A percentile compares a stretch with the other conserved stretches of the same genome.
Evolutionary conservation across 2,888 invertebrate species (phyloP).

Genomic region (Sussaba pulchella): DNA sequence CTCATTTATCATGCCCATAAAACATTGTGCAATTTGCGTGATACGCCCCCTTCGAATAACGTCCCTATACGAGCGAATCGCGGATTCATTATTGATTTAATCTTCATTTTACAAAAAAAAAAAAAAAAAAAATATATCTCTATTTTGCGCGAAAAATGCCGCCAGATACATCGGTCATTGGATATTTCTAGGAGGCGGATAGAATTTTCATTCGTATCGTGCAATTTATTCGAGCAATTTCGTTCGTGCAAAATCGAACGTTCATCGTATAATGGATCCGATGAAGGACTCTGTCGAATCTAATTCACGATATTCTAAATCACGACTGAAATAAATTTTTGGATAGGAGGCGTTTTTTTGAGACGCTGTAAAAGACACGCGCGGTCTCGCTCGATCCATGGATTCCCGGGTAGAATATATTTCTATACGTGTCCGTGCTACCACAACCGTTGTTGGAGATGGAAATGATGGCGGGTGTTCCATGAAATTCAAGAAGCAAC

Average conservation of each 20-base stretch:
- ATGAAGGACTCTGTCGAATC: constrained; percentile 30
- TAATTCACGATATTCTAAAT: constrained; percentile 65
- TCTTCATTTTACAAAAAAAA: constrained; percentile 8
- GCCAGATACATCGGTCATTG: background rate
- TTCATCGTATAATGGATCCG: background rate
- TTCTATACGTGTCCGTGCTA: constrained; percentile 26
- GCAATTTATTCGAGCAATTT: constrained; percentile 39
- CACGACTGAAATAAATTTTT: constrained; percentile 62
- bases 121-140: too few relatives aligned
- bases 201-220: constrained; percentile 51
- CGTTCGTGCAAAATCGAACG: constrained; percentile 19
- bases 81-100: constrained; percentile 23
- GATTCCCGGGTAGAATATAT: constrained; percentile 20
- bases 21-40: constrained; percentile 56
- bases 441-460: constrained; percentile 45
- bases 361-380: constrained; percentile 10
- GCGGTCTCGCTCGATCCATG: constrained; percentile 56
- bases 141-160: constrained; percentile 8
- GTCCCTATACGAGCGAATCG: constrained; percentile 41
- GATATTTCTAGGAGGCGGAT: constrained; percentile 16
- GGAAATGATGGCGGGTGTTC: constrained; percentile 64
- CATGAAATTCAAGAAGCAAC: constrained; percentile 66
- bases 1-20: constrained; percentile 52
- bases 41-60: constrained; percentile 43
- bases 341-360: constrained; percentile 41